Conservation (phyloP, 2,797 vertebrate genomes). For the Diplodus sargus region DNA sequence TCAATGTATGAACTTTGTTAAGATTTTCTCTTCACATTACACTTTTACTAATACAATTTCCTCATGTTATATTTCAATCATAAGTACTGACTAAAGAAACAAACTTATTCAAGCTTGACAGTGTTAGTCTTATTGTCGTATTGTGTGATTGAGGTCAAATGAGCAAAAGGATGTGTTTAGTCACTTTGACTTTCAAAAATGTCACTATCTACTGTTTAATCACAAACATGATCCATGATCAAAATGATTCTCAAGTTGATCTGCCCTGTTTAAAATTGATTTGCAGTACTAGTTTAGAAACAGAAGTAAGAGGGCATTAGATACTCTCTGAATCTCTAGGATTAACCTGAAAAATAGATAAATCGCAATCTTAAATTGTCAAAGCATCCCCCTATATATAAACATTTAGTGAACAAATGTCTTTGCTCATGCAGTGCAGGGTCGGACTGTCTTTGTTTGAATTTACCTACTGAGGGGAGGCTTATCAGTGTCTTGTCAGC, state of each 20-base stretch:
- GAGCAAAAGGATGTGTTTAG: not conserved
- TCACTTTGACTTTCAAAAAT: not conserved
- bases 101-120: too few species aligned
- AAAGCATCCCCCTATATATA: too few species aligned
- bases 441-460: not conserved
- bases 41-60: not conserved
- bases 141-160: not conserved
- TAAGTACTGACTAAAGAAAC: too few species aligned
- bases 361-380: too few species aligned
- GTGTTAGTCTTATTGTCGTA: not conserved
- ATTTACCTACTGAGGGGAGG: not conserved
- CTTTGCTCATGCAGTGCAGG: not conserved
- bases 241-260: too few species aligned
- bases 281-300: too few species aligned
- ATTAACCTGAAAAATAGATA: too few species aligned
- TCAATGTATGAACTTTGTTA: not conserved
- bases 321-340: too few species aligned
- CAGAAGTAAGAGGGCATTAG: too few species aligned
- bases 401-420: not conserved
- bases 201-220: too few species aligned
- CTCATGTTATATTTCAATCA: conserved; percentile 1
- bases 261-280: too few species aligned
- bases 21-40: not conserved
- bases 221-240: too few species aligned
- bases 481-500: conserved; percentile 4